Evolutionary conservation across 2,113 vertebrate genomes (phyloP), one percentile per base, ranked within the genome.

Genomic region (Atrichornis clamosus): DNA sequence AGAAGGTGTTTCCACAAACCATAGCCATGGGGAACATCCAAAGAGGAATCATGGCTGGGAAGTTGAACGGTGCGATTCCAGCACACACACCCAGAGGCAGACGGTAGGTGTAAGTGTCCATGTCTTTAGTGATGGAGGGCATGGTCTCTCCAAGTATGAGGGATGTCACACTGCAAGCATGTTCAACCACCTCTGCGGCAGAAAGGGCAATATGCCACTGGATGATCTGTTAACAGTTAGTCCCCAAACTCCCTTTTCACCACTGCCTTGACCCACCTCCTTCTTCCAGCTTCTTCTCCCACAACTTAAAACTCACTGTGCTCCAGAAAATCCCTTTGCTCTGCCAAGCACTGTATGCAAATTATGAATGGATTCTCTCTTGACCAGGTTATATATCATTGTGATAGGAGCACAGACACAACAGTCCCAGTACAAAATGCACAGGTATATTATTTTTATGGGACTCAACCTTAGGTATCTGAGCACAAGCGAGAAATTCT

Each of bases 1-100:
- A 95, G 97, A 99, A 99, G 18, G 99, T 99, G 97, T 99, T 99
- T 52, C 99, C 99, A 76, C 99, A 99, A 64, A 99, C 99, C 99
- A 99, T 98, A 67, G 98, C 99, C 98, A 99, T 98, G 41, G 99
- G 99, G 91, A 99, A 99, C 99, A 99, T 99, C 99, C 99, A 99
- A 41, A 99, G 98, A 39, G 99, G 99, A 94, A 99, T 99, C 99
- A 99, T 99, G 94, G 99, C 99, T 6, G 99, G 99, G 96, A 99
- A 99, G 96, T 99, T 99, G 97, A 99, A 99, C 0, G 99, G 99
- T 26, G 99, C 98, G 10, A 99, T 99, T 85, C 99, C 99, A 22
- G 99, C 99, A 24, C 99, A 99, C 27, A 99, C 99, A 0, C 99
- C 99, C 11, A 99, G 92, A n/a, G 99, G 99, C 93, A 99, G 95